Percentiles rank a stretch among this genome's conserved stretches.
Evolutionary conservation across 2,113 vertebrate genomes (phyloP).

Genomic region (Abramis brama): DNA sequence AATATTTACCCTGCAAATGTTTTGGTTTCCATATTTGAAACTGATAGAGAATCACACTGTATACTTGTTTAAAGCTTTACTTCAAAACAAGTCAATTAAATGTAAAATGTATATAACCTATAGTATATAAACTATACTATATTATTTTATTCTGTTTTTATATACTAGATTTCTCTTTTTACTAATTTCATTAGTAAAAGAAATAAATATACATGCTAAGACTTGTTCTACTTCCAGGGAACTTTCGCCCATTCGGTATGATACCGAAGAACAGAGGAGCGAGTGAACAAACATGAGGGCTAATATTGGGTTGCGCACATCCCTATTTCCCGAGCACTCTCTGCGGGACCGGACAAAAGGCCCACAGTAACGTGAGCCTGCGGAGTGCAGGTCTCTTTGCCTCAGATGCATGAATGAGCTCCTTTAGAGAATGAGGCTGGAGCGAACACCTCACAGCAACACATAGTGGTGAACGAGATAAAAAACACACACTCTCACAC

Average conservation of each 20-base stretch:
- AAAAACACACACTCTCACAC: constrained; percentile 52
- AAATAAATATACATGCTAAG: neutral
- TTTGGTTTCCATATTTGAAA: constrained; percentile 8
- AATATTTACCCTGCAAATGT: constrained; percentile 19
- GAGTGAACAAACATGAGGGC: constrained; percentile 66
- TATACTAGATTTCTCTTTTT: constrained; percentile 1
- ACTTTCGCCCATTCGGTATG: constrained; percentile 38
- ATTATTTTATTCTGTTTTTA: neutral
- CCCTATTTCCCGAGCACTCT: constrained; percentile 73
- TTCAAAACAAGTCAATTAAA: neutral
- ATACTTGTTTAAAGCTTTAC: neutral
- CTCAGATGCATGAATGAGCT: constrained; percentile 70
- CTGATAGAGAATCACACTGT: neutral
- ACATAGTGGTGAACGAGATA: constrained; percentile 68
- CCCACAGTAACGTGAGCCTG: constrained; percentile 73
- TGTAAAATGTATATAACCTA: no score
- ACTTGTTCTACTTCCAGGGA: constrained; percentile 31
- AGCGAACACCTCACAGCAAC: constrained; percentile 70
- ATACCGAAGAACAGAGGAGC: constrained; percentile 56
- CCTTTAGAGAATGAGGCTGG: constrained; percentile 66
- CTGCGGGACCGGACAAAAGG: constrained; percentile 72
- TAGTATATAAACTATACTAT: no score
- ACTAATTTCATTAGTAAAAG: neutral
- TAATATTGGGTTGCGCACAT: constrained; percentile 73
- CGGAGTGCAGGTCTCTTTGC: constrained; percentile 62